phyloP scores from a whole-genome alignment of 2,888 invertebrate species.

The Cryptocephalus moraei region DNA sequence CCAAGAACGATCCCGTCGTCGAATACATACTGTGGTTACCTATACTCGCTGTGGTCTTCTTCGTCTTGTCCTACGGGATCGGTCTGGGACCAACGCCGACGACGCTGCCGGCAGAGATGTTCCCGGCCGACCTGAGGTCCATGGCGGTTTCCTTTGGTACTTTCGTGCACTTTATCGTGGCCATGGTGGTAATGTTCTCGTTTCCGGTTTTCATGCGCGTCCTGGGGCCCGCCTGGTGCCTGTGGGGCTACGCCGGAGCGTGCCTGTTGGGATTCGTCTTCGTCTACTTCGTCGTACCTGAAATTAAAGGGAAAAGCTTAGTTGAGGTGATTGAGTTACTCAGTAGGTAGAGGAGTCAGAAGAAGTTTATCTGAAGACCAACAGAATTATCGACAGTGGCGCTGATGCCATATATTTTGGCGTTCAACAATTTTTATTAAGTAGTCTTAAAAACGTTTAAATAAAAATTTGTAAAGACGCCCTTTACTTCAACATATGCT shows the following conservation, averaged over 20 bases:
- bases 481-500: too few species aligned
- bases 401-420: too few species aligned
- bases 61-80: not conserved
- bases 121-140: not conserved
- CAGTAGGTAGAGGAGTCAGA: too few species aligned
- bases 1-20: not conserved
- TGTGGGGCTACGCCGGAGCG: conserved; percentile 16
- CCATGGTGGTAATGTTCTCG: not conserved
- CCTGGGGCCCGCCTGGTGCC: conserved; percentile 15
- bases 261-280: conserved; percentile 15
- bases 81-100: not conserved
- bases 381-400: too few species aligned
- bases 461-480: too few species aligned
- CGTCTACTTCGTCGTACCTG: conserved; percentile 16
- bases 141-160: not conserved
- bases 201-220: not conserved
- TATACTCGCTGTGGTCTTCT: conserved; percentile 29
- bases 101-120: not conserved
- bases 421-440: too few species aligned
- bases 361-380: too few species aligned
- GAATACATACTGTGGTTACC: conserved; percentile 54
- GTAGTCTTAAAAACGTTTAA: too few species aligned
- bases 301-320: conserved; percentile 20
- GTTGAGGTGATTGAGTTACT: conserved; percentile 13
- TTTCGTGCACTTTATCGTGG: not conserved